Base-by-base conservation (phyloP, 2,113 vertebrate genomes). In the Caranx melampygus region DNA sequence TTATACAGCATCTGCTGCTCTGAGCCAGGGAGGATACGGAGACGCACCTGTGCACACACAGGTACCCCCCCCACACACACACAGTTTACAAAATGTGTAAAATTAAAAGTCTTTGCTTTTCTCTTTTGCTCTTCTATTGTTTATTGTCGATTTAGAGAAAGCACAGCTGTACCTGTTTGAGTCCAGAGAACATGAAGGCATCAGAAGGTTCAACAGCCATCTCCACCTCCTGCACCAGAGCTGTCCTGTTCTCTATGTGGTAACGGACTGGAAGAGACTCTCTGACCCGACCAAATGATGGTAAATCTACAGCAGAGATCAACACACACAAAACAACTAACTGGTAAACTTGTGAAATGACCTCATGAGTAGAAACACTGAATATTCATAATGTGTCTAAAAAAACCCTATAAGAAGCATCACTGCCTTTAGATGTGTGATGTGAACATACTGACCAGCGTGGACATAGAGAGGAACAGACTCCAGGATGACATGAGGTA, bases 111-210 rank as follows among this genome's bases (percentile, higher is more conserved):
- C 26, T 26, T 26, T 26, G 26, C 26, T 26, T 26, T 26, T 26
- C 26, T 26, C 1, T 9, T 42, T 42, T 42, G 1, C 11, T 42
- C 11, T 42, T 10, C 40, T 10, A 10, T 42, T 7, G 8, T 42
- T 8, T 42, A 42, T 10, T 42, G 40, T 9, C 7, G 10, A 7
- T 37, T 37, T 37, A 57, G 13, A 12, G 0, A 58, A 34, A 42
- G 11, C 1, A 3, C 3, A 20, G 33, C 1, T 5, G 1, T 92
- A 99, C 98, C 97, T 98, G 98, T 85, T 99, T 99, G 69, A 99
- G 97, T 75, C 98, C 98, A 51, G 98, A 99, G 92, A 99, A 99
- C 98, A 99, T 99, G 94, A 99, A 99, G 70, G 98, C 97, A 60
- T 99, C 98, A 3, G 97, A 99, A 26, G 98, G 97, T 67, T 99